Base-by-base conservation (phyloP, 2,888 invertebrate genomes). In the Chironomus tentans region DNA sequence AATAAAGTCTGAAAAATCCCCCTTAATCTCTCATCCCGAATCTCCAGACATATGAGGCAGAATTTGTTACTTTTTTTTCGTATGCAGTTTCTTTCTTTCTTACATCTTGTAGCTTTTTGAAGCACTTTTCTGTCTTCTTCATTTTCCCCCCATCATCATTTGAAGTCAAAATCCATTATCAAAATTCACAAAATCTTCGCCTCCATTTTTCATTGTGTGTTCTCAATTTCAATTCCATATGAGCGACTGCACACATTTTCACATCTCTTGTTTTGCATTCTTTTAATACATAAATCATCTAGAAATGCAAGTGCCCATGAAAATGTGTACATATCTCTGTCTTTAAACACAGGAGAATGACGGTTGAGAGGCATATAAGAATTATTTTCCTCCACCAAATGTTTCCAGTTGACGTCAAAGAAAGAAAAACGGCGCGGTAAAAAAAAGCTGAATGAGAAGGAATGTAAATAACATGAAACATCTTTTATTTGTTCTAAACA, bases 11-110 rank as follows among this genome's bases (percentile, higher is more conserved):
- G 5, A 56, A 56, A 15, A 65, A 22, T n/a, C 15, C 48, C 38
- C 61, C 50, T 71, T 72, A 72, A 72, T 72, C 72, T 72, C 28
- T 38, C 24, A 72, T 62, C 21, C 72, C 28, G 38, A 61, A 72
- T 72, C 72, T 72, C 72, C 72, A 72, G 72, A 72, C 72, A 24
- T 56, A 12, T 22, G 22, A 38, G 61, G 46, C 28, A 46, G n/a
- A 70, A 68, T 68, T 38, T 68, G 68, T 28, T 46, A 68, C 28
- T 38, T 68, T 68, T 15, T 12, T 21, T 15, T 50, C 15, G 12
- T 15, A n/a, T 50, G 38, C 38, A 38, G 38, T 38, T n/a, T 18
- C 68, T 68, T 28, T 4, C 5, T 24, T 24, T 24, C 5, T 68
- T 38, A 28, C 46, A 13, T 65, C 18, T 21, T 65, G 24, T 24